These are phyloP conservation scores for Platycheirus rosarum DNA, from an alignment of 2,888 invertebrate genomes.

Conservation along the genomic window DNA sequence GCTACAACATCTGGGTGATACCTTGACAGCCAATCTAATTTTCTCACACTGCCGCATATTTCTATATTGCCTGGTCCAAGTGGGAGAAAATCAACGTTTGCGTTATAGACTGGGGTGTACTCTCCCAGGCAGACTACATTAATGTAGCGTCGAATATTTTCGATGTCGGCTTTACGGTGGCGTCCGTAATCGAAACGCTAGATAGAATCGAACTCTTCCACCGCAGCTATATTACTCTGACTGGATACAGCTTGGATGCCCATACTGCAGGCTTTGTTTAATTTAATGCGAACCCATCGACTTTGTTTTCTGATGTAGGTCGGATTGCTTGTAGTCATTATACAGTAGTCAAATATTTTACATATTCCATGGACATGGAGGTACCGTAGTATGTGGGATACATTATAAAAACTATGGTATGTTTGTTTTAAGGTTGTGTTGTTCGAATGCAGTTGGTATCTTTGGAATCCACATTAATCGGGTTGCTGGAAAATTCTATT, in stretches of 20 bases:
- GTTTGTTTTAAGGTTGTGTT: slow-evolving; percentile 77
- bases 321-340: slow-evolving; percentile 81
- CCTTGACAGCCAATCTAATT: slow-evolving; percentile 65
- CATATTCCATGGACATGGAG: slow-evolving; percentile 80
- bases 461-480: slow-evolving; percentile 80
- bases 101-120: slow-evolving; percentile 81
- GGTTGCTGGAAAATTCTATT: slow-evolving; percentile 78
- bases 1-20: slow-evolving; percentile 79
- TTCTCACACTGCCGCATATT: slow-evolving; percentile 46
- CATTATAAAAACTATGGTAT: slow-evolving; percentile 79
- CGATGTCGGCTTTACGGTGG: slow-evolving; percentile 81
- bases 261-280: slow-evolving; percentile 82
- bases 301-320: slow-evolving; percentile 76
- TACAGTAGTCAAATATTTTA: slow-evolving; percentile 80
- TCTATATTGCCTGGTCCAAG: slow-evolving; percentile 80
- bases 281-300: slow-evolving; percentile 13
- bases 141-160: slow-evolving; percentile 80
- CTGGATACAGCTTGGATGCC: slow-evolving; percentile 81
- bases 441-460: slow-evolving; percentile 77
- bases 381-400: slow-evolving; percentile 79
- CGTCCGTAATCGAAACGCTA: slow-evolving; percentile 79
- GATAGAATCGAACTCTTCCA: slow-evolving; percentile 78
- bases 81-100: slow-evolving; percentile 80
- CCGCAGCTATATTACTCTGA: slow-evolving; percentile 79
- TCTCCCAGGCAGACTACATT: slow-evolving; percentile 80